These are phyloP conservation scores for Ectemnius lituratus DNA, from an alignment of 2,888 invertebrate species.

Conservation along the genomic window DNA sequence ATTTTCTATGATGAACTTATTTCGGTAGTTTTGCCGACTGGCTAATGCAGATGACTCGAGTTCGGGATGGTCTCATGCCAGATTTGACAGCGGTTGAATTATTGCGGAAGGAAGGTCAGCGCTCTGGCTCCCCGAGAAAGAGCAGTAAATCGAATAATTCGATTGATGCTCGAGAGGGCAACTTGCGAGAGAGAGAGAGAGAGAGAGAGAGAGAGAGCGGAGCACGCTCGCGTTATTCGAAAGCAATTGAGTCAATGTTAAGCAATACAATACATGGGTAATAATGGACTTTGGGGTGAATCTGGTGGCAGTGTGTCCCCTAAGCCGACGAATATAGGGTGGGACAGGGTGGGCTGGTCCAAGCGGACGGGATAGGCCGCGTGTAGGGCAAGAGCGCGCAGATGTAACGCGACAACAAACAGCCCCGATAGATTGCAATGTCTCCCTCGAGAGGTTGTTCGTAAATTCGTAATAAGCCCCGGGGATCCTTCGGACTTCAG, in stretches of 20 bases:
- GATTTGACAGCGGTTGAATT: constrained; percentile 66
- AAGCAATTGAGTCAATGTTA: constrained; percentile 78
- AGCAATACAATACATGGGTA: constrained; percentile 77
- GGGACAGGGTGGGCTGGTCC: constrained; percentile 62
- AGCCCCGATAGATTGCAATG: constrained; percentile 68
- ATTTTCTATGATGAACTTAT: not conserved
- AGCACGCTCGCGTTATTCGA: constrained; percentile 72
- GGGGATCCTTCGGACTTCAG: constrained; percentile 45
- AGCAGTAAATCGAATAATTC: constrained; percentile 77
- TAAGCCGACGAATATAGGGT: constrained; percentile 59
- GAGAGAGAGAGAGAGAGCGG: constrained; percentile 48
- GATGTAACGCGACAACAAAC: constrained; percentile 77
- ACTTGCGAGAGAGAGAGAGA: constrained; percentile 41
- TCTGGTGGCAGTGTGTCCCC: constrained; percentile 67
- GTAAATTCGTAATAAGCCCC: constrained; percentile 65
- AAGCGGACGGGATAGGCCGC: constrained; percentile 54
- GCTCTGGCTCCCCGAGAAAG: constrained; percentile 64
- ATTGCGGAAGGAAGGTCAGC: constrained; percentile 65
- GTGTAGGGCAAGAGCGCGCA: constrained; percentile 69
- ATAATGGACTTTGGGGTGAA: constrained; percentile 77
- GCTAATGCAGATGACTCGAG: constrained; percentile 43
- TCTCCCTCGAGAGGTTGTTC: constrained; percentile 61
- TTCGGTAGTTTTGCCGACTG: not conserved
- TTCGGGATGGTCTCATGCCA: constrained; percentile 52
- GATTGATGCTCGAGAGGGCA: constrained; percentile 69